Conservation (phyloP, 2,797 vertebrate species). For the Labeo calbasu region DNA sequence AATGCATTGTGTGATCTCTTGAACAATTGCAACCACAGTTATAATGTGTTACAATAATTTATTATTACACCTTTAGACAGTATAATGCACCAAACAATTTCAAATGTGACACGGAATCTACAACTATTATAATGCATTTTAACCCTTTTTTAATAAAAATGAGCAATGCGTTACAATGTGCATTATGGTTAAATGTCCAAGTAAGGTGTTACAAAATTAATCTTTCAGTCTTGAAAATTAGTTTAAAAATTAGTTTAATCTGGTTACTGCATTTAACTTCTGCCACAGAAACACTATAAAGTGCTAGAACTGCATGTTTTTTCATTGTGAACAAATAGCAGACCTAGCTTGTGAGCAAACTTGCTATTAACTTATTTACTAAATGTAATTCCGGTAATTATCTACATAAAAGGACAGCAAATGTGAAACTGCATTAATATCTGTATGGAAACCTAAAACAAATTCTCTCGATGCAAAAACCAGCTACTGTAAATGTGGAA, state of each 20-base stretch:
- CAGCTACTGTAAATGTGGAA: not conserved
- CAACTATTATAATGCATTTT: not conserved
- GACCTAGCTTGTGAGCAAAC: not conserved
- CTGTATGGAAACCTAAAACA: not conserved
- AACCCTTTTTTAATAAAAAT: not conserved
- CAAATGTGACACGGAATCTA: not conserved
- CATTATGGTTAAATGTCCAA: not conserved
- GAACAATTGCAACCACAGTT: not conserved
- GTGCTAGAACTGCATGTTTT: not conserved
- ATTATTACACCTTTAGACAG: not conserved
- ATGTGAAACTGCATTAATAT: not conserved
- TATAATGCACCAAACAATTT: not conserved
- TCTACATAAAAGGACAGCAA: not conserved
- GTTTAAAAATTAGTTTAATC: not conserved
- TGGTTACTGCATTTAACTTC: not conserved
- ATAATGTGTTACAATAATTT: not conserved
- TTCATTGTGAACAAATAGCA: not conserved
- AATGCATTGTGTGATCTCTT: not conserved
- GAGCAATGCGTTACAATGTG: not conserved
- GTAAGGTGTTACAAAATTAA: not conserved
- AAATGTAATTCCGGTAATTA: not conserved
- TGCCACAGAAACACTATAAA: not conserved
- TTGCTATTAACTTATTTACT: not conserved
- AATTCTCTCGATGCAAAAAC: not conserved
- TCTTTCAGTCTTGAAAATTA: not conserved